Evolutionary conservation across 2,888 invertebrate genomes (phyloP).

Genomic region (Drosophila emarginata): DNA sequence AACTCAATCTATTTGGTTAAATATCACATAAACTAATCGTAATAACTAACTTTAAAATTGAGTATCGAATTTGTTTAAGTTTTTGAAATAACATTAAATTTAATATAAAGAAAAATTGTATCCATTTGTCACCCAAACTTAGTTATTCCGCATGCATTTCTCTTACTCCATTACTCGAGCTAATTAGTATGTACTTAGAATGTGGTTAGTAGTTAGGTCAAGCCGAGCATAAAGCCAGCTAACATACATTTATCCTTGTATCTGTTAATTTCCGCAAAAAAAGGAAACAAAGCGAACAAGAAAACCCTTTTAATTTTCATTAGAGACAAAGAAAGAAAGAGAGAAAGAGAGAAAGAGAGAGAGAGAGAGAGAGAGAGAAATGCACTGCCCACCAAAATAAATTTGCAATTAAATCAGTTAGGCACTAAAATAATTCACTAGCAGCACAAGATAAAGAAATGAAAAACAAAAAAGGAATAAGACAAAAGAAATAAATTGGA

Average conservation of each 20-base stretch:
- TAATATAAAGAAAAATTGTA: no score
- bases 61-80: no score
- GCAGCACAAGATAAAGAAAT: not conserved
- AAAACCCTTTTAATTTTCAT: slow-evolving; percentile 28
- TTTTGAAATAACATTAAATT: no score
- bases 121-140: not conserved
- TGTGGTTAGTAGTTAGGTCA: not conserved
- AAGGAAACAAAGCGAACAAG: not conserved
- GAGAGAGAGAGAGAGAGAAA: slow-evolving; percentile 11
- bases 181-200: slow-evolving; percentile 1
- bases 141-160: not conserved
- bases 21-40: no score
- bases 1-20: no score
- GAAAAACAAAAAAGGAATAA: not conserved
- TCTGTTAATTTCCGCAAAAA: slow-evolving; percentile 64
- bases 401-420: slow-evolving; percentile 45
- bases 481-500: slow-evolving; percentile 55
- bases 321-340: slow-evolving; percentile 1
- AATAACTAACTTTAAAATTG: no score
- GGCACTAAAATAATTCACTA: slow-evolving; percentile 12
- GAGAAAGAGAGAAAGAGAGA: not conserved
- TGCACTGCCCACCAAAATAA: slow-evolving; percentile 30
- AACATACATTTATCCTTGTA: slow-evolving; percentile 49
- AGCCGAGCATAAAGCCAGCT: not conserved
- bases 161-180: not conserved